phyloP scores from a whole-genome alignment of 2,888 invertebrate species.

The Acronicta leporina region DNA sequence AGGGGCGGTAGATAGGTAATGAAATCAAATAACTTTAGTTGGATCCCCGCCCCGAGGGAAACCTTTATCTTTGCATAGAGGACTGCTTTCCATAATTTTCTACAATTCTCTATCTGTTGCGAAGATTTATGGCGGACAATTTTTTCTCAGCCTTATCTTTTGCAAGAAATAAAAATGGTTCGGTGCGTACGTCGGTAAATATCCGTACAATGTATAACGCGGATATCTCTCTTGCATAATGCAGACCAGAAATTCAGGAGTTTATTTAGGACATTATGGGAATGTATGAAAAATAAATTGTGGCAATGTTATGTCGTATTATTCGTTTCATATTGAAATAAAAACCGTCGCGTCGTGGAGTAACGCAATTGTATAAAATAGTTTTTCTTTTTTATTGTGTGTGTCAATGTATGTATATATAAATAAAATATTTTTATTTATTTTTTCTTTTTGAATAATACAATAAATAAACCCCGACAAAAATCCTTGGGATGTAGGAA shows the following conservation, averaged over 20 bases:
- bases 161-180: constrained; percentile 48
- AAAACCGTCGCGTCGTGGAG: too few relatives aligned
- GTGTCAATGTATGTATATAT: too few relatives aligned
- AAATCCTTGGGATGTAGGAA: too few relatives aligned
- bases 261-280: constrained; percentile 34
- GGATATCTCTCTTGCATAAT: constrained; percentile 44
- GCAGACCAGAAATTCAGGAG: constrained; percentile 24
- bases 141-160: constrained; percentile 63
- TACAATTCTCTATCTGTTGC: constrained; percentile 63
- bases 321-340: not conserved
- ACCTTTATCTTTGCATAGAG: constrained; percentile 60
- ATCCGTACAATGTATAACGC: constrained; percentile 23
- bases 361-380: too few relatives aligned
- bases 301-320: constrained; percentile 20
- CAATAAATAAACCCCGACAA: too few relatives aligned
- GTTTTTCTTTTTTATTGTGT: too few relatives aligned
- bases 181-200: constrained; percentile 19
- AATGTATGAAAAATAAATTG: constrained; percentile 19
- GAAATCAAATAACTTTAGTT: constrained; percentile 57
- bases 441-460: too few relatives aligned
- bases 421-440: too few relatives aligned
- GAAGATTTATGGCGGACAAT: constrained; percentile 62
- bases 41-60: constrained; percentile 39
- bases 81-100: constrained; percentile 65
- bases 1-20: constrained; percentile 45